Evolutionary conservation across 2,113 vertebrate genomes (phyloP).

Genomic region (Gallinago jamesoni): DNA sequence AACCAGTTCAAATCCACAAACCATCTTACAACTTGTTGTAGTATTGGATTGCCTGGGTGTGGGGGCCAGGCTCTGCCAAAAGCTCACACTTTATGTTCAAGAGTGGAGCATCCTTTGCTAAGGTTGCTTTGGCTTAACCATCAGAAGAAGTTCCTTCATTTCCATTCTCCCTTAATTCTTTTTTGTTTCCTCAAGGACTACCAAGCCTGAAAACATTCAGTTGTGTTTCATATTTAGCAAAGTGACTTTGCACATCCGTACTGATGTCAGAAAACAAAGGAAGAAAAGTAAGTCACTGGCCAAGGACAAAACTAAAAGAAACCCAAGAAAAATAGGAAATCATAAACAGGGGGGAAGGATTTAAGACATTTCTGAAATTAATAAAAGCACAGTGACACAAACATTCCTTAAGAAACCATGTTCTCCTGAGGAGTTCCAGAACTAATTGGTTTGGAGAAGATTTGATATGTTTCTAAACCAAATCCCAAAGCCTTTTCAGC

Average conservation of each 20-base stretch:
- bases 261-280: neutral
- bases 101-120: neutral
- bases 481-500: conserved; percentile 46
- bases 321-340: neutral
- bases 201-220: neutral
- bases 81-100: neutral
- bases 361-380: neutral
- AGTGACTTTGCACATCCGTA: neutral
- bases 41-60: neutral
- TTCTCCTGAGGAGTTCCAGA: conserved; percentile 11
- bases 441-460: neutral
- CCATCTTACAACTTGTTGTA: no score
- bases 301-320: neutral
- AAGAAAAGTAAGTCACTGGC: neutral
- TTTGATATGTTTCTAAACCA: conserved; percentile 28
- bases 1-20: neutral
- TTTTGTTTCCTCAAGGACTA: neutral
- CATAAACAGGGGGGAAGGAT: neutral
- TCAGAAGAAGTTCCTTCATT: neutral
- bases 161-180: neutral
- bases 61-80: neutral
- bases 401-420: neutral
- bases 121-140: neutral
- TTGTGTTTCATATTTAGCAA: conserved; percentile 1
- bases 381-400: neutral